These are phyloP conservation scores for Fregetta grallaria DNA, from an alignment of 2,113 vertebrate genomes.

Conservation along the genomic window DNA sequence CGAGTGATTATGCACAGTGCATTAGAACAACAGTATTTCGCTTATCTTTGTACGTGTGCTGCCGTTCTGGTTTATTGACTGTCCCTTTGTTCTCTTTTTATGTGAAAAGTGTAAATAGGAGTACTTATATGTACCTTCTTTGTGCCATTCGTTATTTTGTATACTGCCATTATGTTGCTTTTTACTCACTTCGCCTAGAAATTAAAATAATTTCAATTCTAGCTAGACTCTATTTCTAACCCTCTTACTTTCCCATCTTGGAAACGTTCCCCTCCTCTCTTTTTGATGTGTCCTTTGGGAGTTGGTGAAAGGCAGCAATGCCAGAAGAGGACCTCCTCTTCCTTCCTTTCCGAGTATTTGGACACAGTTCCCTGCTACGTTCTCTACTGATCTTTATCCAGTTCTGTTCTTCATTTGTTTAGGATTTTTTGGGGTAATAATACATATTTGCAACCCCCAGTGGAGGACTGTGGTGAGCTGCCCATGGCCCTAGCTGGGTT, in stretches of 20 bases:
- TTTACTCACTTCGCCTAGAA: conserved; percentile 7
- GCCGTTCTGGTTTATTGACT: conserved; percentile 12
- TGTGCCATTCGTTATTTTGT: neutral
- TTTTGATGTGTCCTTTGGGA: neutral
- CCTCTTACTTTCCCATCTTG: neutral
- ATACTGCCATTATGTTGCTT: neutral
- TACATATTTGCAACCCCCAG: neutral
- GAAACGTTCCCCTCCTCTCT: neutral
- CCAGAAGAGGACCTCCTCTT: neutral
- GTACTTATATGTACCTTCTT: neutral
- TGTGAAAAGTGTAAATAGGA: conserved; percentile 13
- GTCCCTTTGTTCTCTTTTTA: conserved; percentile 41
- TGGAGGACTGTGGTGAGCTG: neutral
- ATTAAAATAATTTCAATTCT: conserved; percentile 36
- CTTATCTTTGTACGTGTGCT: neutral
- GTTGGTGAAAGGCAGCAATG: neutral
- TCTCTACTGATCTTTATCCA: neutral
- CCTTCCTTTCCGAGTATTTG: neutral
- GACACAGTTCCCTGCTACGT: neutral
- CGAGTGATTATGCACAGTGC: neutral
- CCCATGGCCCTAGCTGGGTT: neutral
- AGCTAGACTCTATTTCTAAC: neutral
- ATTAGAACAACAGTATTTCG: neutral
- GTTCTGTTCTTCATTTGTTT: neutral
- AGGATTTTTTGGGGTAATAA: neutral